Conservation (phyloP, 2,113 vertebrate genomes). For the Miniopterus natalensis region DNA sequence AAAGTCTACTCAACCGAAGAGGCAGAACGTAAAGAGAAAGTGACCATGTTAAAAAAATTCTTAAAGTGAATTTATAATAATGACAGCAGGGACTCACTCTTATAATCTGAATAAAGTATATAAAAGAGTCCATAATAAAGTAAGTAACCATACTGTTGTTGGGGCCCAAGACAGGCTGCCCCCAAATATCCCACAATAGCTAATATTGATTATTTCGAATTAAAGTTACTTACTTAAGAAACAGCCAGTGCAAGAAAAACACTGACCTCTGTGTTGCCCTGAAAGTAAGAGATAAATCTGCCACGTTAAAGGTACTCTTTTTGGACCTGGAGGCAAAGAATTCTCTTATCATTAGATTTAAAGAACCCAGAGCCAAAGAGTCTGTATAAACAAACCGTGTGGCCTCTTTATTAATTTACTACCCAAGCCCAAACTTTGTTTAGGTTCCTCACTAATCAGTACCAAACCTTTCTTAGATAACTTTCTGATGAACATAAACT, state of each 20-base stretch:
- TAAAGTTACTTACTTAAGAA: not conserved
- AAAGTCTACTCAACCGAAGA: conserved; percentile 57
- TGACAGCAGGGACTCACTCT: conserved; percentile 21
- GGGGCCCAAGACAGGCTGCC: not conserved
- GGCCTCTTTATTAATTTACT: not conserved
- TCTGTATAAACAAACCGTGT: not conserved
- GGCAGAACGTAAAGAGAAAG: conserved; percentile 28
- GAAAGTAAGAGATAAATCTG: not conserved
- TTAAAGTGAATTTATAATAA: not conserved
- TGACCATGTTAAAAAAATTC: not conserved
- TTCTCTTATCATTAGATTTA: not conserved
- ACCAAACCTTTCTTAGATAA: not conserved
- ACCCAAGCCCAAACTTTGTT: not conserved
- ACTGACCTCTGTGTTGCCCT: not conserved
- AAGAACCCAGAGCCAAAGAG: not conserved
- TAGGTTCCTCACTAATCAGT: not conserved
- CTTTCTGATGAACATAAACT: no score
- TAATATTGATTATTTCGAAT: not conserved
- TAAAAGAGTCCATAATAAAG: not conserved
- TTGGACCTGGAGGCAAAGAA: not conserved
- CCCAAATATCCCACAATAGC: not conserved
- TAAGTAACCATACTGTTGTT: not conserved
- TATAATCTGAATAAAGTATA: not conserved
- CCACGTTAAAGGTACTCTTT: no score
- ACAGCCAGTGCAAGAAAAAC: not conserved